Base-by-base conservation (phyloP, 1,140 invertebrate species). In the Papilio machaon region DNA sequence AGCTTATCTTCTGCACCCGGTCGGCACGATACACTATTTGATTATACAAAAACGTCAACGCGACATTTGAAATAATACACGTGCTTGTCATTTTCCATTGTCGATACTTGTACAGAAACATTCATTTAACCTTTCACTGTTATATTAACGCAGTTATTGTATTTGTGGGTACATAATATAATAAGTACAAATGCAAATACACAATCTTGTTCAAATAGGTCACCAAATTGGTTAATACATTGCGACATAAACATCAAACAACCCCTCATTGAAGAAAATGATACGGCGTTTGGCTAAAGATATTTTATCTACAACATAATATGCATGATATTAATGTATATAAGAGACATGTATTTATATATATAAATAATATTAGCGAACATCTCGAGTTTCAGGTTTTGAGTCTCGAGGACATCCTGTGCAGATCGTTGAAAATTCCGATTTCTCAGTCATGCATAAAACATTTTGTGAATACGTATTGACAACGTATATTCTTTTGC, bases 361-460 rank as follows among this genome's bases (percentile, higher is more conserved):
- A 60, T 77, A 77, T 77, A 58, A 54, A 54, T 38, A 60, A 8
- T 54, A 60, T 60, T 38, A 35, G 46, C 76, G 17, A 78, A 58
- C 76, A 54, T 78, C 54, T 78, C 76, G 9, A 17, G 52, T 78
- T 78, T 78, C 30, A 64, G 76, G 54, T 78, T 78, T 78, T 78
- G 54, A 78, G 23, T 46, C 76, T 43, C 76, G 54, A 77, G 30
- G 52, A 77, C 75, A 52, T 77, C 75, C 77, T 79, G 54, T 58
- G 54, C 77, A 35, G 38, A 64, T 64, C 77, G 77, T 79, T 79
- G 77, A 79, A 79, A 79, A 79, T 79, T 79, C 77, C 77, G 77
- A 79, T 79, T 79, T 19, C 77, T 79, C 58, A 79, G 58, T 47
- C 17, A 79, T 79, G 77, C 58, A 79, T 79, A 79, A 79, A 79